Percentiles rank a stretch among this genome's conserved stretches.
Evolutionary conservation across 2,888 invertebrate species (phyloP).

Genomic region (Xestia c-nigrum): DNA sequence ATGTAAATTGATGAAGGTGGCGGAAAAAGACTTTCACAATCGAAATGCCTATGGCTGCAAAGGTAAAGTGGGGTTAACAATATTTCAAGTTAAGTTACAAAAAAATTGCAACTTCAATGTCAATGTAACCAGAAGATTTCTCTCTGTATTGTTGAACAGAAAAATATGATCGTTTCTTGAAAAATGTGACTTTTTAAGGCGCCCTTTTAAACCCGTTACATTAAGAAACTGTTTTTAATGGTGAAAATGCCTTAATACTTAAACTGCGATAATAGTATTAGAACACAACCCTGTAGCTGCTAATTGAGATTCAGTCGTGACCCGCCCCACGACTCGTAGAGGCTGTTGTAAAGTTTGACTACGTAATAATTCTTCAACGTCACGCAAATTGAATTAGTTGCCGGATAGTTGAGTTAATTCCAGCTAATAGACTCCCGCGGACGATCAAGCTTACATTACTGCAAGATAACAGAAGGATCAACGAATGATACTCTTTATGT

Average conservation of each 20-base stretch:
- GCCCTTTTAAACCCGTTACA: background rate
- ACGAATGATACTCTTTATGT: background rate
- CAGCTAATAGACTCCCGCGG: conserved; percentile 50
- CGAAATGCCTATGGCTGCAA: background rate
- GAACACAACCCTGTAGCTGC: background rate
- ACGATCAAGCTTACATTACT: conserved; percentile 16
- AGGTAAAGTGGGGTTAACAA: background rate
- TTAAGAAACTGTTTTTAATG: background rate
- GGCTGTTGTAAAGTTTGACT: conserved; percentile 39
- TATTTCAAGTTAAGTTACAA: background rate
- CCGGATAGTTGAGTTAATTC: conserved; percentile 62
- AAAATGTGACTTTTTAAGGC: background rate
- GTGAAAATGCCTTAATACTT: background rate
- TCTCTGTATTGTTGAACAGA: background rate
- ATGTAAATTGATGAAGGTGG: background rate
- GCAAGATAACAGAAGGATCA: conserved; percentile 33
- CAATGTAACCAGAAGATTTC: background rate
- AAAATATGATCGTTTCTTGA: background rate
- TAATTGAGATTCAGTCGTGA: conserved; percentile 41
- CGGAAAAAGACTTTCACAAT: background rate
- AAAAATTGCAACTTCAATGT: background rate
- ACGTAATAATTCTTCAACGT: conserved; percentile 62
- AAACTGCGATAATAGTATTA: background rate
- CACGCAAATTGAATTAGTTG: conserved; percentile 63
- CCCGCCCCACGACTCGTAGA: background rate